phyloP scores from a whole-genome alignment of 2,797 vertebrate genomes.

The Oreochromis mossambicus region DNA sequence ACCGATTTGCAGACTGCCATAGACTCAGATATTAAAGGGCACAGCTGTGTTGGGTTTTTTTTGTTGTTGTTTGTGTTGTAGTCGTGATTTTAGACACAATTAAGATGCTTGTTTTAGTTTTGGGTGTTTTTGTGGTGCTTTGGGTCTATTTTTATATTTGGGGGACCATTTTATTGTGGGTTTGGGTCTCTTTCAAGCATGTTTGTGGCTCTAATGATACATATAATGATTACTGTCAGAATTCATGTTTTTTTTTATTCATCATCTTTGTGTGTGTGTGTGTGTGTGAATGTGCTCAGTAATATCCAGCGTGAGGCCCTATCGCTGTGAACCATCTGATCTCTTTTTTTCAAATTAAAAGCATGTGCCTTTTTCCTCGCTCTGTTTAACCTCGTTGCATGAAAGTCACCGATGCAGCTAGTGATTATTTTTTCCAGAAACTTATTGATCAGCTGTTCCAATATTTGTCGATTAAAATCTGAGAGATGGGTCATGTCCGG shows the following conservation, averaged over 20 bases:
- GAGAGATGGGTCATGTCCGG: too few species aligned
- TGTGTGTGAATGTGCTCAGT: not conserved
- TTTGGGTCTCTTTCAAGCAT: fast-evolving
- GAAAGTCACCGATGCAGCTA: not conserved
- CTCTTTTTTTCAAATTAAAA: not conserved
- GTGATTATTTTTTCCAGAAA: not conserved
- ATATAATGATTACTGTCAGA: not conserved
- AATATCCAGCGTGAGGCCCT: not conserved
- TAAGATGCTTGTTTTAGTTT: not conserved
- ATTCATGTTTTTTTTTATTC: not conserved
- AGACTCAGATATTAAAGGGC: not conserved
- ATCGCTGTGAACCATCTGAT: fast-evolving
- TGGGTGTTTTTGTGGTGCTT: not conserved
- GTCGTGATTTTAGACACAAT: fast-evolving
- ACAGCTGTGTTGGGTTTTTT: not conserved
- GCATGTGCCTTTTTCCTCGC: not conserved
- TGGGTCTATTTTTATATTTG: too few species aligned
- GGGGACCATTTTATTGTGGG: not conserved
- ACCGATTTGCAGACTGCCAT: not conserved
- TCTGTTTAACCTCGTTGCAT: not conserved
- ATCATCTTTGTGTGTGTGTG: not conserved
- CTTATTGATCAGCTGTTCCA: not conserved
- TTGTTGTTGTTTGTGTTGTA: not conserved
- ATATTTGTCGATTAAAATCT: not conserved
- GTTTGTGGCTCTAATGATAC: not conserved